These are phyloP conservation scores for Melanaphis sacchari DNA, from an alignment of 1,140 invertebrate genomes.

Conservation along the genomic window DNA sequence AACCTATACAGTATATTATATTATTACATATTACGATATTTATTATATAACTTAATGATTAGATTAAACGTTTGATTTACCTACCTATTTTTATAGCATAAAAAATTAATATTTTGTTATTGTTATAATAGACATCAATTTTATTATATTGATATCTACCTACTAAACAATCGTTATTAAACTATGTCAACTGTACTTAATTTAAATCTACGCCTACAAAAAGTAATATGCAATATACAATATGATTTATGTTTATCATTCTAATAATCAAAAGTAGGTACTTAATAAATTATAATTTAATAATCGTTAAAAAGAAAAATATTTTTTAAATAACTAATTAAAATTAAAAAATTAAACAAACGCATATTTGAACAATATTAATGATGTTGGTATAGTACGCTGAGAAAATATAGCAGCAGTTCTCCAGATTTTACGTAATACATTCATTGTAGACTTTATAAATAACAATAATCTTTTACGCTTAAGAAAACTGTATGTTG, in stretches of 20 bases:
- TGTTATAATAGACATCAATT: background rate
- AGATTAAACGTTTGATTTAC: background rate
- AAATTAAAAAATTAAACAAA: background rate
- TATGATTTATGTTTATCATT: background rate
- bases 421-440: background rate
- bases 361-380: background rate
- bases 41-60: conserved; percentile 5
- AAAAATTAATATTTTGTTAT: background rate
- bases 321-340: background rate
- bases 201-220: background rate
- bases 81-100: background rate
- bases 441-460: background rate
- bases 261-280: background rate
- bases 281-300: background rate
- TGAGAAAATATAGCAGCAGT: background rate
- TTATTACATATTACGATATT: background rate
- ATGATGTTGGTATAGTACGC: background rate
- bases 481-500: background rate
- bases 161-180: background rate
- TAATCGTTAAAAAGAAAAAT: background rate
- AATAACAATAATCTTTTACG: conserved; percentile 1
- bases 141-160: background rate
- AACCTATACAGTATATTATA: background rate
- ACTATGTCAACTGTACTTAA: background rate
- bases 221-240: background rate